phyloP scores from a whole-genome alignment of 2,113 vertebrate species.

The Bothrops jararaca region DNA sequence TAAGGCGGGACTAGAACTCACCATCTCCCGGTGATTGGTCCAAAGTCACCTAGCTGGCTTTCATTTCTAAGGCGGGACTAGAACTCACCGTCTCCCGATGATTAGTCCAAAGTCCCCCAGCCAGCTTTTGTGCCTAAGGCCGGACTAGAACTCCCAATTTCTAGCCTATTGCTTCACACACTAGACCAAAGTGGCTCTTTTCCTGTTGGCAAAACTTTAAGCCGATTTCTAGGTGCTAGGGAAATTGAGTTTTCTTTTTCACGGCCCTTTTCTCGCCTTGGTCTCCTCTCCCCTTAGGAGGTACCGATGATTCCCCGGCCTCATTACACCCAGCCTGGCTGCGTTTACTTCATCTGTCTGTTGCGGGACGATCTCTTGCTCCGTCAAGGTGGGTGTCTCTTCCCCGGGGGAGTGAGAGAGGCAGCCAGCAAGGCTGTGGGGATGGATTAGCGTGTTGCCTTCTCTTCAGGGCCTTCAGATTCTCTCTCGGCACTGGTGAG shows the following conservation, averaged over 20 bases:
- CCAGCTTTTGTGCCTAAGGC: no score
- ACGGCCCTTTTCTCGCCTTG: not conserved
- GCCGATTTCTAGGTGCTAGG: not conserved
- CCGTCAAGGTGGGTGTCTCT: conserved; percentile 81
- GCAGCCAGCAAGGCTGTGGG: not conserved
- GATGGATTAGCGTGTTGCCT: not conserved
- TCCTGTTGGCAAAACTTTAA: not conserved
- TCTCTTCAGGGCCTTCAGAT: not conserved
- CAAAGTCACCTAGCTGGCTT: no score
- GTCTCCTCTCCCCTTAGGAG: conserved; percentile 72
- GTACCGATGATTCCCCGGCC: conserved; percentile 98
- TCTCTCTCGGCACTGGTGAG: not conserved
- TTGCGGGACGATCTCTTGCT: conserved; percentile 91
- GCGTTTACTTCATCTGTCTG: conserved; percentile 94
- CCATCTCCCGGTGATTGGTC: no score
- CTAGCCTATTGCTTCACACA: no score
- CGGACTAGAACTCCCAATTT: not conserved
- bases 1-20: not conserved
- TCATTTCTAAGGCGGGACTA: no score
- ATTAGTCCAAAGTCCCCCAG: no score
- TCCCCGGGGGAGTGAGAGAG: not conserved
- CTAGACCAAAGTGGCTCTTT: no score
- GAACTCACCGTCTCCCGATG: not conserved
- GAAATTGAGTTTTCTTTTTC: not conserved
- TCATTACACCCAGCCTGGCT: conserved; percentile 91